These are phyloP conservation scores for Sylvia atricapilla DNA, from an alignment of 2,113 vertebrate species.

Conservation along the genomic window DNA sequence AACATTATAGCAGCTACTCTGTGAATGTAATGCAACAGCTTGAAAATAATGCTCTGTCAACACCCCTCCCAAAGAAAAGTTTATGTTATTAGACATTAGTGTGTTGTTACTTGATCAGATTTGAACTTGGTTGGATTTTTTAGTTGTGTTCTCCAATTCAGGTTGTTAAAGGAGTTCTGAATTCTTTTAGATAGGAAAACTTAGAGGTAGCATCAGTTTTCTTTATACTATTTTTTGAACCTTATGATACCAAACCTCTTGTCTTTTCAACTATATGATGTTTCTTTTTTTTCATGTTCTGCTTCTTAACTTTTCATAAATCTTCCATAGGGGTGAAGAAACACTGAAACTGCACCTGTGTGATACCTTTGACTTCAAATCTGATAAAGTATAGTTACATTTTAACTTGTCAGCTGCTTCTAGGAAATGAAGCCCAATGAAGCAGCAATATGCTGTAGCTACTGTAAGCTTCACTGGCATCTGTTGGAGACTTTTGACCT, in stretches of 20 bases:
- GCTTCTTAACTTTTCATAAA: neutral
- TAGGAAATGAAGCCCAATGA: neutral
- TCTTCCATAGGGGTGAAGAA: neutral
- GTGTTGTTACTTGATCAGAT: neutral
- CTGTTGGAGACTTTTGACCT: neutral
- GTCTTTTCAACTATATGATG: neutral
- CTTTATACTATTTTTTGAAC: neutral
- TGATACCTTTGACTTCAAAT: conserved; percentile 13
- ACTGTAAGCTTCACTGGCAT: neutral
- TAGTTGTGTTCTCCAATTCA: neutral
- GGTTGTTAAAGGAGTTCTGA: neutral
- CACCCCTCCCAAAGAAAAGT: no score
- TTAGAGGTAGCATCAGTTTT: neutral
- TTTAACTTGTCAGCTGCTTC: neutral
- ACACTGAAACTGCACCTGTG: neutral
- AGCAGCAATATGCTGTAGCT: neutral
- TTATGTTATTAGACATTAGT: neutral
- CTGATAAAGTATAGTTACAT: conserved; percentile 1
- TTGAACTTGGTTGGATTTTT: neutral
- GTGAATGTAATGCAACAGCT: neutral
- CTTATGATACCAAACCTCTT: neutral
- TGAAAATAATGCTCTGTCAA: neutral
- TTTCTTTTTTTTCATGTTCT: neutral
- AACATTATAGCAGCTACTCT: neutral
- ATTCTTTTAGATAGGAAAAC: neutral